phyloP scores from a whole-genome alignment of 2,113 vertebrate genomes.

The Stegostoma tigrinum region DNA sequence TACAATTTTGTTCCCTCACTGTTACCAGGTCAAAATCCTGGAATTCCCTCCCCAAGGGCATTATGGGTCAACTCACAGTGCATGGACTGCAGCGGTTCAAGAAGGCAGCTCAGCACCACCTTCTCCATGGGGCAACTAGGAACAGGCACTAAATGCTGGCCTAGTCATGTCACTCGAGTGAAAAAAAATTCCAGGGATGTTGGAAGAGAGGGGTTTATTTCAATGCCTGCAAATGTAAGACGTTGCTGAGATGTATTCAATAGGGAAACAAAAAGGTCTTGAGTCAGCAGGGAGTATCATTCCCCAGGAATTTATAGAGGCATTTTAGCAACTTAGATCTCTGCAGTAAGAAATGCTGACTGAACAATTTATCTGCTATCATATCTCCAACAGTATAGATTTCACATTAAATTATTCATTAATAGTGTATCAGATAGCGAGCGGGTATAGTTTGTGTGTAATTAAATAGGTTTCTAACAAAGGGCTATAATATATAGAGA shows the following conservation, averaged over 20 bases:
- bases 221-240: not conserved
- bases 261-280: not conserved
- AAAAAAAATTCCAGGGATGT: not conserved
- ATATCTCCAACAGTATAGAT: not conserved
- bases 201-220: not conserved
- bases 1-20: no score
- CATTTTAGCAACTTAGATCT: not conserved
- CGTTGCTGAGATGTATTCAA: not conserved
- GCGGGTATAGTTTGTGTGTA: not conserved
- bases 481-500: not conserved
- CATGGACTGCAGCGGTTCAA: no score
- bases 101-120: no score
- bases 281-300: not conserved
- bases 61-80: no score
- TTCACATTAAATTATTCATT: not conserved
- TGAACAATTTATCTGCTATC: not conserved
- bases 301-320: not conserved
- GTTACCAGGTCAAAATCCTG: no score
- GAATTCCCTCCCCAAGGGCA: no score
- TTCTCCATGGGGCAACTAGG: no score
- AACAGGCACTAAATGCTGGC: no score
- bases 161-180: no score
- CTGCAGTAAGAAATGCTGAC: not conserved
- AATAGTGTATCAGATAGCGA: not conserved
- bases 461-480: not conserved